These are phyloP conservation scores for Pelecanoides urinatrix DNA, from an alignment of 2,113 vertebrate species.

Conservation along the genomic window DNA sequence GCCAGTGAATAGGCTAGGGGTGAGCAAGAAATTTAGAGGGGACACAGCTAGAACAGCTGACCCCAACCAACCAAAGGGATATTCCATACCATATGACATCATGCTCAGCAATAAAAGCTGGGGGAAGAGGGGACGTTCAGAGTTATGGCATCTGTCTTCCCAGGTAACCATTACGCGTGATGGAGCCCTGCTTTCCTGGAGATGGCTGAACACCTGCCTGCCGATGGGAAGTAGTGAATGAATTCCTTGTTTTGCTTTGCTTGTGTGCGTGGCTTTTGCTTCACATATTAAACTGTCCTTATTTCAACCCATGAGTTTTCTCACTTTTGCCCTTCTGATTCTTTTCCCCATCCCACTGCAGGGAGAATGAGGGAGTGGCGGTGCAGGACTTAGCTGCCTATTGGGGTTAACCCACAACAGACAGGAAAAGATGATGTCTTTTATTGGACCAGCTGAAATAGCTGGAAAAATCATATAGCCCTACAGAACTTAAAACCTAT, in stretches of 20 bases:
- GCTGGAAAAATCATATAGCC: neutral
- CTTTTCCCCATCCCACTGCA: neutral
- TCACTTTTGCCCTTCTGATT: neutral
- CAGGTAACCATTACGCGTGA: accelerated
- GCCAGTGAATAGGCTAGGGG: neutral
- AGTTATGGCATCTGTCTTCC: neutral
- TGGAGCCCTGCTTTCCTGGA: neutral
- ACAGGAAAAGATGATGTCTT: neutral
- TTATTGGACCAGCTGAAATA: neutral
- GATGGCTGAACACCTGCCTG: neutral
- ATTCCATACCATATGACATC: neutral
- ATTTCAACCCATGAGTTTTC: neutral
- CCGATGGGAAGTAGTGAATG: accelerated
- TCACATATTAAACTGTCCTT: neutral
- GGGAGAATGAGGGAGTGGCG: accelerated
- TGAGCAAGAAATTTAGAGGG: neutral
- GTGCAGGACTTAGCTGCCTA: neutral
- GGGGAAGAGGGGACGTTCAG: accelerated
- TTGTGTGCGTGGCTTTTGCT: accelerated
- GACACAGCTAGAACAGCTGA: neutral
- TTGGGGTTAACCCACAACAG: neutral
- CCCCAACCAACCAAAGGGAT: neutral
- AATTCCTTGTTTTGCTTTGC: neutral
- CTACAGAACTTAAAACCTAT: neutral
- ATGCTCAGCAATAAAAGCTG: neutral